These are phyloP conservation scores for Ips typographus DNA, from an alignment of 1,140 invertebrate species.

Conservation along the genomic window DNA sequence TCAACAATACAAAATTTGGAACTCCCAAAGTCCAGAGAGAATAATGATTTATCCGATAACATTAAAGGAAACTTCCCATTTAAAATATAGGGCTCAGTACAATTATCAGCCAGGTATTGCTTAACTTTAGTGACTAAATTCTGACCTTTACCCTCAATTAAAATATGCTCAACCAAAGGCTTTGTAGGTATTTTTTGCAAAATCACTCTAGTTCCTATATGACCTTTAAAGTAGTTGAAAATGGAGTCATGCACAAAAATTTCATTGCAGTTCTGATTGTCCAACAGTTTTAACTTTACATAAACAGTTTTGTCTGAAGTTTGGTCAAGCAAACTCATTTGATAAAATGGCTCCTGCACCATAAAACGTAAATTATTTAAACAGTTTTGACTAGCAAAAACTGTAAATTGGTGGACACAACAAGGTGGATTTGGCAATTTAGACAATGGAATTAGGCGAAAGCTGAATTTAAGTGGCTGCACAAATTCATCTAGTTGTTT, in stretches of 20 bases:
- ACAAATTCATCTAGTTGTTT: too few species aligned
- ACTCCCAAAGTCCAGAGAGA: conserved; percentile 57
- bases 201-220: conserved; percentile 51
- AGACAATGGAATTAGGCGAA: too few species aligned
- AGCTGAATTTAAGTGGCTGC: too few species aligned
- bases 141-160: conserved; percentile 24
- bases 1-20: conserved; percentile 62
- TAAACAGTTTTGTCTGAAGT: not conserved
- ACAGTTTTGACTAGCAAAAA: too few species aligned
- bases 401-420: too few species aligned
- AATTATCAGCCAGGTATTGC: conserved; percentile 58
- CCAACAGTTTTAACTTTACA: conserved; percentile 16
- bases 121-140: conserved; percentile 60
- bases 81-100: conserved; percentile 58
- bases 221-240: conserved; percentile 45
- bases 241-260: conserved; percentile 40
- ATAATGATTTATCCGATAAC: conserved; percentile 54
- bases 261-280: conserved; percentile 27
- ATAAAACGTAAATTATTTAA: too few species aligned
- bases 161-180: conserved; percentile 39
- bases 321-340: conserved; percentile 4
- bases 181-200: conserved; percentile 43
- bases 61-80: conserved; percentile 62
- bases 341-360: conserved; percentile 22
- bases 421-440: too few species aligned